These are phyloP conservation scores for Sisyra terminalis DNA, from an alignment of 2,888 invertebrate genomes.

Conservation along the genomic window DNA sequence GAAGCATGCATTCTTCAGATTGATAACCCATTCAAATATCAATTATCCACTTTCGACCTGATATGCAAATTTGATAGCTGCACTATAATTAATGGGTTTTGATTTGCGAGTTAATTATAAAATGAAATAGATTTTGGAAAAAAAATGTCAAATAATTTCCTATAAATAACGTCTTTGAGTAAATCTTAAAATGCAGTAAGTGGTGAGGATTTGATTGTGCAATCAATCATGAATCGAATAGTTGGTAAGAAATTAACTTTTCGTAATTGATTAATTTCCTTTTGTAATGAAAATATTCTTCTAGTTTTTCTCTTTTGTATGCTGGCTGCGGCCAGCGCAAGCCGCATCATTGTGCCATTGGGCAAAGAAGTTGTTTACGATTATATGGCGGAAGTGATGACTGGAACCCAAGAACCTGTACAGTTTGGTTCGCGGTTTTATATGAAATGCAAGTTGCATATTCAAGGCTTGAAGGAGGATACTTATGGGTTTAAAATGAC, in stretches of 20 bases:
- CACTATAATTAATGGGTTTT: too few species aligned
- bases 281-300: not conserved
- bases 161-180: too few species aligned
- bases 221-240: not conserved
- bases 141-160: too few species aligned
- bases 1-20: too few species aligned
- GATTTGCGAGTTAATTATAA: too few species aligned
- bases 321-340: not conserved
- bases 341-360: slow-evolving; percentile 22
- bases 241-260: not conserved
- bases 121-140: too few species aligned
- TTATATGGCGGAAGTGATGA: slow-evolving; percentile 23
- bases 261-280: not conserved
- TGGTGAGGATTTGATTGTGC: too few species aligned
- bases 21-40: too few species aligned
- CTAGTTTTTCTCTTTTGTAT: slow-evolving; percentile 1
- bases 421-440: slow-evolving; percentile 21
- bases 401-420: slow-evolving; percentile 22
- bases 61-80: too few species aligned
- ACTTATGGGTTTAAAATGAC: slow-evolving; percentile 20
- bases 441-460: slow-evolving; percentile 21
- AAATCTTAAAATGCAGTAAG: too few species aligned
- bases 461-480: slow-evolving; percentile 18
- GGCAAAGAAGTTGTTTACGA: slow-evolving; percentile 29
- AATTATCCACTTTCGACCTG: too few species aligned